Evolutionary conservation across 2,797 vertebrate species (phyloP), one percentile per base, ranked within the genome.

Genomic region (Poeciliopsis presidionis): DNA sequence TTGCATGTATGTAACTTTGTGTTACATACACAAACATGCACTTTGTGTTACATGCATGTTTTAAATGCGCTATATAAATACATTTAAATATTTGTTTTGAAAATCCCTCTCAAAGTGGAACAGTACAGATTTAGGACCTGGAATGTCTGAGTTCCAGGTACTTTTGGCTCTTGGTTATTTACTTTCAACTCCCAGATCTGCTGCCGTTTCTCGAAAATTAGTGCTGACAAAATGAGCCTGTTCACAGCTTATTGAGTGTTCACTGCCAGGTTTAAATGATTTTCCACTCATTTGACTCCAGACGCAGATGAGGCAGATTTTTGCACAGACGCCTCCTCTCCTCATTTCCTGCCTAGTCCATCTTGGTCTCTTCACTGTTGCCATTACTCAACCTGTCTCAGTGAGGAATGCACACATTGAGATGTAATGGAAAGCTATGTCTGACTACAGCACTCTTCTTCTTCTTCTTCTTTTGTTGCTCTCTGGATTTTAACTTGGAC

Each of bases 291-390:
- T 77, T 71, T 71, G 36, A 61, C 11, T 2, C 7, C 69, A 75
- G 72, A 49, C 61, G 80, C 85, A 77, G 81, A 84, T 70, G 57
- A 69, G 30, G 76, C 76, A 72, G 69, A 83, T 85, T 78, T 76
- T 70, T 69, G 71, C 9, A 9, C 75, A 51, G 49, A 67, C 16
- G 67, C 78, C 45, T 55, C 46, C 63, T 84, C 72, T 47, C 45
- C 65, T 71, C 57, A 55, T 75, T 67, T 77, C 74, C 43, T 72
- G 30, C 45, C 16, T n/a, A n/a, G 30, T 70, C 72, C 70, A 28
- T 77, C 39, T n/a, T 67, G 28, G 30, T 53, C 5, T 59, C 65
- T 61, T 59, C 36, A 36, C 3, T 20, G 12, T 47, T 45, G n/a
- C 14, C 79, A 22, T 45, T n/a, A 39, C 78, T 78, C 4, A 41